A percentile compares a stretch with the other conserved stretches of the same genome.
Evolutionary conservation across 2,113 vertebrate genomes (phyloP).

Genomic region (Bubalus kerabau): DNA sequence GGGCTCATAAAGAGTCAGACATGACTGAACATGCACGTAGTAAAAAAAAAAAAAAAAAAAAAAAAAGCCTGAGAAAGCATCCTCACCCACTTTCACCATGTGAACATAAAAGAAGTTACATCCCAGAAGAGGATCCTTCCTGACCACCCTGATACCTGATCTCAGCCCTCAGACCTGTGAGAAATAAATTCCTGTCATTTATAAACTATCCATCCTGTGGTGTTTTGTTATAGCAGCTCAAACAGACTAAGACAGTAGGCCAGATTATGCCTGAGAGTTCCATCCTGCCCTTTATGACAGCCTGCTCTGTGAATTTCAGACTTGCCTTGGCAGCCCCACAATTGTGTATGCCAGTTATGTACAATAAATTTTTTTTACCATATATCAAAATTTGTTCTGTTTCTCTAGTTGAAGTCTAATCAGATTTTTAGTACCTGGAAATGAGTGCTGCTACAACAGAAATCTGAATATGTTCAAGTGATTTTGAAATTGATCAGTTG

Average conservation of each 20-base stretch:
- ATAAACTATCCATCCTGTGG: neutral
- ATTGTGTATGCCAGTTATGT: neutral
- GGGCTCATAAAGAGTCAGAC: neutral
- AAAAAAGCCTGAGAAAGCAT: accelerated
- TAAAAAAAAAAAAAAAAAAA: neutral
- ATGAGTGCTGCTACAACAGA: neutral
- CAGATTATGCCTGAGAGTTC: neutral
- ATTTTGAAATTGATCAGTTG: neutral
- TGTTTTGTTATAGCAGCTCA: neutral
- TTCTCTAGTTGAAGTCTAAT: neutral
- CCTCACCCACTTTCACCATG: accelerated
- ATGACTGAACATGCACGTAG: neutral
- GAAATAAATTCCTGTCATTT: neutral
- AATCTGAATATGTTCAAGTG: neutral
- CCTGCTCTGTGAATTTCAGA: neutral
- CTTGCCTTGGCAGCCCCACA: neutral
- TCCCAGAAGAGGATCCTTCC: neutral
- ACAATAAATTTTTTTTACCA: neutral
- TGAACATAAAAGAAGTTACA: accelerated
- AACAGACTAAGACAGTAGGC: neutral
- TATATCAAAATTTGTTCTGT: neutral
- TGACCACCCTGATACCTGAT: neutral
- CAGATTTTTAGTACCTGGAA: neutral
- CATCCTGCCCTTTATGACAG: neutral
- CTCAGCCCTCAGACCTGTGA: neutral